A percentile compares a stretch with the other conserved stretches of the same genome.
phyloP scores from a whole-genome alignment of 1,140 invertebrate species.

The Colletes gigas region DNA sequence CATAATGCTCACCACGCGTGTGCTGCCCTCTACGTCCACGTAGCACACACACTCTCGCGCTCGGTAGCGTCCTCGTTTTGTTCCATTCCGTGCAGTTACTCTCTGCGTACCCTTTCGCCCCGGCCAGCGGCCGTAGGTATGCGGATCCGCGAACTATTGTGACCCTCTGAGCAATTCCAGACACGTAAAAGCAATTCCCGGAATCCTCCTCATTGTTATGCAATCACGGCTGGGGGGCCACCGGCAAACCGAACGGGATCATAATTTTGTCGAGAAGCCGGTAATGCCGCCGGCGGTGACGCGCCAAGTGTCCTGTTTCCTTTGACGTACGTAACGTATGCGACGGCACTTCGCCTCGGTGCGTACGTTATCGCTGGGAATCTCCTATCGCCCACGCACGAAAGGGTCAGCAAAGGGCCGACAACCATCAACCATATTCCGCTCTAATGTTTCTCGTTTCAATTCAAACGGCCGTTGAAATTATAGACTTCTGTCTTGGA shows the following conservation, averaged over 20 bases:
- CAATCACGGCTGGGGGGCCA: slow-evolving; percentile 77
- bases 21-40: slow-evolving; percentile 51
- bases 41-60: not conserved
- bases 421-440: not conserved
- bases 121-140: slow-evolving; percentile 60
- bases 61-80: not conserved
- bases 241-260: slow-evolving; percentile 70
- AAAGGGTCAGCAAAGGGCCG: not conserved
- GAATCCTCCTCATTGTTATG: slow-evolving; percentile 79
- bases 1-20: slow-evolving; percentile 74
- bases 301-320: slow-evolving; percentile 58
- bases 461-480: not conserved
- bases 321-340: slow-evolving; percentile 53
- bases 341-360: not conserved
- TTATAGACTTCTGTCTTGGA: too few species aligned
- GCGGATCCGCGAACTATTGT: slow-evolving; percentile 70
- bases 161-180: slow-evolving; percentile 74
- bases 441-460: not conserved
- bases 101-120: slow-evolving; percentile 16
- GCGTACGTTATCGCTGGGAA: not conserved
- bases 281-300: slow-evolving; percentile 47
- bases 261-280: slow-evolving; percentile 70
- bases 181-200: slow-evolving; percentile 80
- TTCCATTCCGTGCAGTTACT: slow-evolving; percentile 3
- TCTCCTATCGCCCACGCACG: not conserved